Conservation (phyloP, 2,888 invertebrate species). For the Spodoptera picta region DNA sequence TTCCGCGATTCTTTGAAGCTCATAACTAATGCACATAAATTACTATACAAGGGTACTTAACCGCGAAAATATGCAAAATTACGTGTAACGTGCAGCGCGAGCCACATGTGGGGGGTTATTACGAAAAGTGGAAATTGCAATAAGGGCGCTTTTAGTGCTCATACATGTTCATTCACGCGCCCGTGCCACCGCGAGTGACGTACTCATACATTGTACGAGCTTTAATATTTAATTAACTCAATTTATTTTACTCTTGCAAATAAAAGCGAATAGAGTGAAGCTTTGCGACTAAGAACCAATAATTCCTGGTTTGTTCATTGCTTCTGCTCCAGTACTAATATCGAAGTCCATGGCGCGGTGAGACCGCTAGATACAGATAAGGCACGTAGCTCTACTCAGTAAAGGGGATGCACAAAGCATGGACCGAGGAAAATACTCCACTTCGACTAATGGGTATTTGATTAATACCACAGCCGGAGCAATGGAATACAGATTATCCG, state of each 20-base stretch:
- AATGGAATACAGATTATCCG: slow-evolving; percentile 31
- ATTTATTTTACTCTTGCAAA: slow-evolving; percentile 12
- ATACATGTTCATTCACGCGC: slow-evolving; percentile 61
- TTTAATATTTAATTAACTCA: slow-evolving; percentile 36
- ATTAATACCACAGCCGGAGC: slow-evolving; percentile 22
- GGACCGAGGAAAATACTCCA: slow-evolving; percentile 19
- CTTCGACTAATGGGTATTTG: slow-evolving; percentile 38
- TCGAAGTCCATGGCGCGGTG: slow-evolving; percentile 54
- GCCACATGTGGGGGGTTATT: slow-evolving; percentile 72
- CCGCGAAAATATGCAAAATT: slow-evolving; percentile 77
- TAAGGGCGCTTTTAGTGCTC: slow-evolving; percentile 62
- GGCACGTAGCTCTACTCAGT: slow-evolving; percentile 61
- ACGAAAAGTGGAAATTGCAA: slow-evolving; percentile 75
- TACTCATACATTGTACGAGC: slow-evolving; percentile 22
- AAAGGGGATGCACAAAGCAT: slow-evolving; percentile 25
- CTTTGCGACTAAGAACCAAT: not conserved
- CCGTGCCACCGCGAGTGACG: slow-evolving; percentile 31
- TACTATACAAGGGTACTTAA: slow-evolving; percentile 72
- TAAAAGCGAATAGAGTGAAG: slow-evolving; percentile 10
- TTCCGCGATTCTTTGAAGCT: slow-evolving; percentile 67
- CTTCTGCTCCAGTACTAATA: slow-evolving; percentile 52
- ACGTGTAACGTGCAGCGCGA: slow-evolving; percentile 68
- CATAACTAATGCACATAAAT: slow-evolving; percentile 80
- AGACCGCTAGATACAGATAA: slow-evolving; percentile 69
- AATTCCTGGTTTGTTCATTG: slow-evolving; percentile 30